Conservation (phyloP, 2,113 vertebrate species). For the Corythoichthys intestinalis region DNA sequence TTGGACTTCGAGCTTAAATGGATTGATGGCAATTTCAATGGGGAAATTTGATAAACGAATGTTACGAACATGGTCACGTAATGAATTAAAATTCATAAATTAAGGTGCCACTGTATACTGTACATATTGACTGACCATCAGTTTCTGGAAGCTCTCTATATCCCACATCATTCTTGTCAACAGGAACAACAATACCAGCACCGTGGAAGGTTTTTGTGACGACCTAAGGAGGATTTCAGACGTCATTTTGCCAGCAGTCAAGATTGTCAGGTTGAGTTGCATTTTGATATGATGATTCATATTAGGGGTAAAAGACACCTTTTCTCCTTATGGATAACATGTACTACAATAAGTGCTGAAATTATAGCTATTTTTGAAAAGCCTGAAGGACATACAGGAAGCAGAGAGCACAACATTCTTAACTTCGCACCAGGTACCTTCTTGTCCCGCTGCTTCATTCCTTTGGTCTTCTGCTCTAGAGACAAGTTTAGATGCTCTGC, state of each 20-base stretch:
- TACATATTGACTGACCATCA: constrained; percentile 74
- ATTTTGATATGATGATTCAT: not conserved
- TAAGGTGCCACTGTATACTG: not conserved
- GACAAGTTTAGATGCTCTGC: constrained; percentile 80
- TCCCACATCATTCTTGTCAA: constrained; percentile 93
- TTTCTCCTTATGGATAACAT: not conserved
- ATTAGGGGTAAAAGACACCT: not conserved
- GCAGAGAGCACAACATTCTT: not conserved
- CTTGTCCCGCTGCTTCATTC: constrained; percentile 89
- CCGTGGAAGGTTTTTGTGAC: constrained; percentile 93
- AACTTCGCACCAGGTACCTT: constrained; percentile 72
- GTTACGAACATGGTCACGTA: not conserved
- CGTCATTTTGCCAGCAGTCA: not conserved
- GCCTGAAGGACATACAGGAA: not conserved
- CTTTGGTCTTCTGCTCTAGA: constrained; percentile 83
- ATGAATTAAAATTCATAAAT: not conserved
- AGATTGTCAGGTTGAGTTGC: not conserved
- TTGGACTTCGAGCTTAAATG: not conserved
- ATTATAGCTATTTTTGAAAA: not conserved
- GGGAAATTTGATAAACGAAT: not conserved
- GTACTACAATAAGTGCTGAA: not conserved
- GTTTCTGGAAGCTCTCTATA: constrained; percentile 95
- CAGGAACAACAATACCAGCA: constrained; percentile 89
- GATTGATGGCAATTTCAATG: not conserved
- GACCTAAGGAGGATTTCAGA: constrained; percentile 69